Base-by-base conservation (phyloP, 2,888 invertebrate species). In the Tribolium freemani region DNA sequence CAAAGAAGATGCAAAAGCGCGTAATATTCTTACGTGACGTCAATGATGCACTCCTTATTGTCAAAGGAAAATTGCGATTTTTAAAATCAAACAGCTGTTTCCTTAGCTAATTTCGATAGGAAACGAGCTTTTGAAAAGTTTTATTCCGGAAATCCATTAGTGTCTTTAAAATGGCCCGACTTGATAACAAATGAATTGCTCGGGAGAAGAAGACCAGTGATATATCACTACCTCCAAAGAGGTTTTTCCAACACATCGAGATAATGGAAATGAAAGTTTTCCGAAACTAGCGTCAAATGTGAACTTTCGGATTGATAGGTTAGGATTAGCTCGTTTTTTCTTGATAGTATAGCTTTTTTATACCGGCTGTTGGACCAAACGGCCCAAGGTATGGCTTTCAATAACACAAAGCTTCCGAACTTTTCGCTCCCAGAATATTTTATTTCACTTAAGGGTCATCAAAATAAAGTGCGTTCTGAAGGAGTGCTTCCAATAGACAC, bases 1-100 rank as follows among this genome's bases (percentile, higher is more conserved):
- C 66, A 71, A 75, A 76, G 71, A 74, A 71, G 74, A 61, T 73
- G 73, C 72, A 75, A 76, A 74, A 74, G 70, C 70, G 69, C 75
- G 71, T 72, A 71, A 21, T 51, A 67, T 67, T 67, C 21, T 57
- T 67, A 26, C 26, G 67, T 77, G 77, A 77, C 77, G 77, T 77
- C 77, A 77, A 77, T 75, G 73, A 71, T 77, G 77, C 6, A 38
- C 9, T 38, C 9, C 31, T 38, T 5, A 38, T 38, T 38, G 38
- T 38, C 6, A 6, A 38, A 1, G 8, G 2, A 8, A 38, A 8
- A 38, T 38, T 38, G 6, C 5, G 56, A 56, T 56, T 20, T 45
- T 58, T 31, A 11, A 2, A 50, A 8, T 13, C 11, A 50, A 13
- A n/a, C 21, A 26, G 26, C 21, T 26, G 54, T 21, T 9, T 3